Base-by-base conservation (phyloP, 2,113 vertebrate species). In the Tympanuchus pallidicinctus region DNA sequence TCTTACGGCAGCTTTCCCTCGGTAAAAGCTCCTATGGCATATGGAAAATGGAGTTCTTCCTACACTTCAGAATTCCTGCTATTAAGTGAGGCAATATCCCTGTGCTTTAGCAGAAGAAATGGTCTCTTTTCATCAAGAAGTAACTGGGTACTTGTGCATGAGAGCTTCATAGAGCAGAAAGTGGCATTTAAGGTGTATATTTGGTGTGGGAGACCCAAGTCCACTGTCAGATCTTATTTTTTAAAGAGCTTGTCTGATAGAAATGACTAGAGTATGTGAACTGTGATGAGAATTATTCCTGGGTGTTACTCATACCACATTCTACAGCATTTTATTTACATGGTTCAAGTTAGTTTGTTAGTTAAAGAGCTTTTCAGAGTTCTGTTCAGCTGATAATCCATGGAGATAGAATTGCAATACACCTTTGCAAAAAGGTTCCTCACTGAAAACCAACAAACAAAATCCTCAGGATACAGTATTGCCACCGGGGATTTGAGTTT, bases 1-100 rank as follows among this genome's bases (percentile, higher is more conserved):
- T 54, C 14, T 82, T 92, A 32, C 6, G 54, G 21, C 76, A 92
- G 28, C 66, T 82, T 93, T 93, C 17, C 20, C 18, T 20, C 16
- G 32, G 28, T 90, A 63, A 27, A 87, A 89, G 19, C n/a, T 89
- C 63, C 71, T 92, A 85, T 91, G 84, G 45, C 50, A 8, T 64
- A 70, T 22, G 50, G 40, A 89, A 78, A 91, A 89, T 92, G 67
- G 77, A 95, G 54, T 70, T 27, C 54, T 78, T 89, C 25, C 32
- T 72, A 1, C 83, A 63, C 63, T 89, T 92, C 25, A 74, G 77
- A 93, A 28, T 82, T 76, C 77, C 82, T 72, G 45, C 64, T 82
- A 3, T 87, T 87, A 73, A 70, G n/a, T 73, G 64, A 22, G 27
- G 59, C 45, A 65, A 14, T 70, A 80, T 70, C 56, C 20, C 17